phyloP scores from a whole-genome alignment of 30 jellyfish, hydroid and myxozoan genomes.

The Pseudorhiza aurosa region DNA sequence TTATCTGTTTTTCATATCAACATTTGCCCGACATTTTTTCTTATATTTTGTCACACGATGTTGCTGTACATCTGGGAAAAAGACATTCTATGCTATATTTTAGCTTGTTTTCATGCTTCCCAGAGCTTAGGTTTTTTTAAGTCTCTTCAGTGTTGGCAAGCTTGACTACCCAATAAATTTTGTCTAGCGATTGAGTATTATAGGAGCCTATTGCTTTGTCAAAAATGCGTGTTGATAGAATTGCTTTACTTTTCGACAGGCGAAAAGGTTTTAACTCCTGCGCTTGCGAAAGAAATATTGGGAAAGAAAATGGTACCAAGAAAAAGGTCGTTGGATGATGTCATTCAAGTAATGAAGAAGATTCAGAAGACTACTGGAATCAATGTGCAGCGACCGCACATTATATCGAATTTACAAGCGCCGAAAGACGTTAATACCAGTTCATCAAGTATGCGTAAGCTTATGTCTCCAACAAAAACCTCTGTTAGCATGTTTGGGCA shows the following conservation, averaged over 20 bases:
- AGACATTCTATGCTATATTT: too few relatives aligned
- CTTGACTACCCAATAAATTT: too few relatives aligned
- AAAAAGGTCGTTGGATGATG: slow-evolving; percentile 84
- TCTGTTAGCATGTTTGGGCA: slow-evolving; percentile 71
- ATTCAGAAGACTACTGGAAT: slow-evolving; percentile 76
- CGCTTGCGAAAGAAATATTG: slow-evolving; percentile 72
- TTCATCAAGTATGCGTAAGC: slow-evolving; percentile 60
- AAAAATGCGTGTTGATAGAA: too few relatives aligned
- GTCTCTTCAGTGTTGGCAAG: too few relatives aligned
- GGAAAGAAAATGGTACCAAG: slow-evolving; percentile 31
- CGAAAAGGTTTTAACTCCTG: slow-evolving; percentile 64
- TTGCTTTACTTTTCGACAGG: slow-evolving; percentile 55
- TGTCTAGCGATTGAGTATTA: too few relatives aligned
- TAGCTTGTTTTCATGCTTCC: too few relatives aligned
- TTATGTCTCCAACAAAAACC: slow-evolving; percentile 77
- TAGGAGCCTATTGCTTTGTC: too few relatives aligned
- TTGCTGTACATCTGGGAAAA: too few relatives aligned
- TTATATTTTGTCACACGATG: too few relatives aligned
- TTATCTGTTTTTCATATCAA: too few relatives aligned
- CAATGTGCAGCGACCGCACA: slow-evolving; percentile 76
- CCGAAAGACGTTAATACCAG: slow-evolving; percentile 19
- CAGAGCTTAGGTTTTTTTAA: too few relatives aligned
- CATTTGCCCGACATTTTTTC: too few relatives aligned
- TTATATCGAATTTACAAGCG: slow-evolving; percentile 39
- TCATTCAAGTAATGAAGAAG: slow-evolving; percentile 79